A percentile compares a stretch with the other conserved stretches of the same genome.
phyloP scores from a whole-genome alignment of 2,888 invertebrate species.

The Chymomyza amoena region DNA sequence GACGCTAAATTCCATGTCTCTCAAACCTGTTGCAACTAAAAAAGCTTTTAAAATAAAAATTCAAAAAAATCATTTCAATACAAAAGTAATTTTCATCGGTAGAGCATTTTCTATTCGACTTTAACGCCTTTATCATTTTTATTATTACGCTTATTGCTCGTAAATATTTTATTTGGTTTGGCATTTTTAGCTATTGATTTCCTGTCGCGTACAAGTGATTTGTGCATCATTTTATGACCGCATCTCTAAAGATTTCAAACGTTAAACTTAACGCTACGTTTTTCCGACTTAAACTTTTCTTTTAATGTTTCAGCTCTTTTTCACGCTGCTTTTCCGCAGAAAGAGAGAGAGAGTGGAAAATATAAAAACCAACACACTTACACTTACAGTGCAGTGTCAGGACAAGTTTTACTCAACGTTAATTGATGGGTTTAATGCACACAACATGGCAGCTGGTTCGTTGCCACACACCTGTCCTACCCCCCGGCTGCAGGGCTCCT shows the following conservation, averaged over 20 bases:
- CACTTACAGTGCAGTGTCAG: constrained; percentile 52
- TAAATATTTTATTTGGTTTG: constrained; percentile 62
- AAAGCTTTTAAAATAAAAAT: too few species aligned
- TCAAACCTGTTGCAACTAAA: too few species aligned
- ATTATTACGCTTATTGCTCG: constrained; percentile 44
- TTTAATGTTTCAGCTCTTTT: constrained; percentile 4
- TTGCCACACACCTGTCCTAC: neutral
- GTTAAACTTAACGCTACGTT: neutral
- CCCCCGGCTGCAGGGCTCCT: neutral
- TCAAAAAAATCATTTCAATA: too few species aligned
- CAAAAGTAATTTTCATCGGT: too few species aligned
- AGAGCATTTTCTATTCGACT: neutral
- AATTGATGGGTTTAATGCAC: constrained; percentile 64
- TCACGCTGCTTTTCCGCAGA: constrained; percentile 17
- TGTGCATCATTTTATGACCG: neutral
- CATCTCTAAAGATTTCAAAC: neutral
- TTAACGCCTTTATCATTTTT: constrained; percentile 26
- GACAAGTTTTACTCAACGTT: constrained; percentile 52
- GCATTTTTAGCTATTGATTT: constrained; percentile 7
- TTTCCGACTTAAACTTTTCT: constrained; percentile 6
- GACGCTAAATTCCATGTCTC: too few species aligned
- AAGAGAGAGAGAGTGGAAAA: too few species aligned
- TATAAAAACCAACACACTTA: neutral
- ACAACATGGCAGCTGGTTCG: constrained; percentile 15
- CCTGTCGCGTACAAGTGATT: constrained; percentile 27